Base-by-base conservation (phyloP, 2,888 invertebrate genomes). In the Drosophila borborema region DNA sequence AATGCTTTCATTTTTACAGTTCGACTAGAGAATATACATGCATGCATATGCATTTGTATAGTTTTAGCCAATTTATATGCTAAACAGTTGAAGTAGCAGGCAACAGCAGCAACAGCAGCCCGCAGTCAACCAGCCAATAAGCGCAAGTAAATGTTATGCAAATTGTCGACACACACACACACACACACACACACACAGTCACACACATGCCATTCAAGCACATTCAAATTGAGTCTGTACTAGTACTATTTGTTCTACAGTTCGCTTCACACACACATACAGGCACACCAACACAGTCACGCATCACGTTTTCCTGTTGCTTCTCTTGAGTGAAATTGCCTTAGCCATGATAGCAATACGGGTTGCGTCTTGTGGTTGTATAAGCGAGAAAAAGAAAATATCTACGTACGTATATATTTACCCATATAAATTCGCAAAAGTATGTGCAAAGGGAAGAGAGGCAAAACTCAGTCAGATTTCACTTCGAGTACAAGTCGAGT, bases 101-200 rank as follows among this genome's bases (percentile, higher is more conserved):
- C 28, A 41, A 10, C 20, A 14, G 20, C 16, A 48, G 20, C 28
- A 41, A 10, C 20, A 14, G 20, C 16, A 48, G 20, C 28, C 40
- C 10, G 20, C 62, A 68, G 53, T 16, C 14, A 31, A 31, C 0
- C 66, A 56, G 54, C 67, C 80, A 80, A 80, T 72, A 79, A 82
- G 54, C 64, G 41, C 40, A 53, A 69, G 73, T 66, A 68, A 83
- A 70, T 77, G 80, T 80, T 80, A 83, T 83, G 80, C 78, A 80
- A 83, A 80, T 81, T 83, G 61, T 56, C 38, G 40, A 36, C 40
- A 18, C 62, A 55, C 41, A 40, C 18, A 66, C 38, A 51, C 54
- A 64, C 14, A 38, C 38, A 51, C 31, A 36, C 53, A 61, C 18
- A 34, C 23, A 54, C 12, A 28, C 54, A 40, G 8, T 40, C 54